Evolutionary conservation across 2,797 vertebrate species (phyloP).

Genomic region (Betta splendens): DNA sequence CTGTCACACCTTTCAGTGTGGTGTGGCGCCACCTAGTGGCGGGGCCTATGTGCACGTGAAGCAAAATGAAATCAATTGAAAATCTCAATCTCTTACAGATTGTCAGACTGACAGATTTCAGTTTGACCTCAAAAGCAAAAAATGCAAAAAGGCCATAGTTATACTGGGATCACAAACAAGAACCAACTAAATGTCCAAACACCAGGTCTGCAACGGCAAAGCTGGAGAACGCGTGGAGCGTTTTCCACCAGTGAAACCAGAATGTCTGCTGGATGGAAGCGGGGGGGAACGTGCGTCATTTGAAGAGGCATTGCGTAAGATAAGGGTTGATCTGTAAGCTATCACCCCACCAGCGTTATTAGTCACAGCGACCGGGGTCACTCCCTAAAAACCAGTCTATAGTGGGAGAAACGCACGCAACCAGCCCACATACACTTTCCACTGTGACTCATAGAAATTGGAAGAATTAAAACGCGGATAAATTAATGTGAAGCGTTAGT

Average conservation of each 20-base stretch:
- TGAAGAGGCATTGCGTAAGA: slow-evolving; percentile 25
- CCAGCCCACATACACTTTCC: neutral
- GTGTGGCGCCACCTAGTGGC: slow-evolving; percentile 67
- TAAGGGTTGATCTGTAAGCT: slow-evolving; percentile 22
- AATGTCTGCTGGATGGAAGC: slow-evolving; percentile 21
- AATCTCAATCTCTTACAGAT: neutral
- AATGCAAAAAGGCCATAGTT: slow-evolving; percentile 25
- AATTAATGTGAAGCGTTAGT: too few species aligned
- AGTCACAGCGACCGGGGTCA: slow-evolving; percentile 33
- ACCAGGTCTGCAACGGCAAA: slow-evolving; percentile 7
- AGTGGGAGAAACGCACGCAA: slow-evolving; percentile 4
- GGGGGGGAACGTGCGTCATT: neutral
- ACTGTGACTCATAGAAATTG: slow-evolving; percentile 38
- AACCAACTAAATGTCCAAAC: slow-evolving; percentile 13
- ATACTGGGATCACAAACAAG: neutral
- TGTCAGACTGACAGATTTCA: slow-evolving; percentile 4
- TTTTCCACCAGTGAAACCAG: slow-evolving; percentile 38
- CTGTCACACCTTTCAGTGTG: slow-evolving; percentile 20
- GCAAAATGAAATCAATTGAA: slow-evolving; percentile 17
- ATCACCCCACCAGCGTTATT: slow-evolving; percentile 26
- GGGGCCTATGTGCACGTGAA: neutral
- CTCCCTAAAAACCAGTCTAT: slow-evolving; percentile 29
- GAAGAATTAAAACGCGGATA: too few species aligned
- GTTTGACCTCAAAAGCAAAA: slow-evolving; percentile 16
- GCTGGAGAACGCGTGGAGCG: slow-evolving; percentile 12